These are phyloP conservation scores for Sitodiplosis mosellana DNA, from an alignment of 1,140 invertebrate species.

Conservation along the genomic window DNA sequence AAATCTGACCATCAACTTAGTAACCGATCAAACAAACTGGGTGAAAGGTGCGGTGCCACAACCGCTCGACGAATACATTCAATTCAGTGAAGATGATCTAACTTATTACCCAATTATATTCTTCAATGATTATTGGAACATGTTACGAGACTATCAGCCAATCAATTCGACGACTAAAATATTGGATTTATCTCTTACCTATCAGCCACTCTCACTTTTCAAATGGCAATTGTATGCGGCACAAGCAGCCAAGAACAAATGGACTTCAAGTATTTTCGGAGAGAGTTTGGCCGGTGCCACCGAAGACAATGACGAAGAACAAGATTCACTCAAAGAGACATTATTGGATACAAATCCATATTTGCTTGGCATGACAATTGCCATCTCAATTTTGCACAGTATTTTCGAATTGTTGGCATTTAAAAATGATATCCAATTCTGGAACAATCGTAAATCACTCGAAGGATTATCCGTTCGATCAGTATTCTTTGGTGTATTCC, in stretches of 20 bases:
- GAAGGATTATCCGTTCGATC: constrained; percentile 95
- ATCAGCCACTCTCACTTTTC: constrained; percentile 83
- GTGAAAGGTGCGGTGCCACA: constrained; percentile 69
- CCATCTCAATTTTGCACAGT: constrained; percentile 88
- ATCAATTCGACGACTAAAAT: constrained; percentile 71
- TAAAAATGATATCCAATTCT: constrained; percentile 99
- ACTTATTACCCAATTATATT: constrained; percentile 91
- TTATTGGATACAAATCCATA: constrained; percentile 95
- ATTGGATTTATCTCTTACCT: constrained; percentile 62
- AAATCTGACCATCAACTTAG: constrained; percentile 89
- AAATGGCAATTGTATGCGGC: constrained; percentile 97
- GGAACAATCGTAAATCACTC: constrained; percentile 92
- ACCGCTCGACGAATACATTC: constrained; percentile 83
- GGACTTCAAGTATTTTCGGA: constrained; percentile 30
- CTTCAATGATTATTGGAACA: constrained; percentile 97
- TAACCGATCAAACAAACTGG: constrained; percentile 92
- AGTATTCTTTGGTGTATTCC: constrained; percentile 98
- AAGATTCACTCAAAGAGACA: constrained; percentile 94
- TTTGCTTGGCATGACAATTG: constrained; percentile 76
- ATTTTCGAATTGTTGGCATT: constrained; percentile 98
- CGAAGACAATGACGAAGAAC: constrained; percentile 72
- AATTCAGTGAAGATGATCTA: constrained; percentile 65
- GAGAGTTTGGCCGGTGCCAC: constrained; percentile 17
- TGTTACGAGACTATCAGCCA: constrained; percentile 86
- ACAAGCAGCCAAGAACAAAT: constrained; percentile 75